A percentile compares a stretch with the other conserved stretches of the same genome.
Conservation (phyloP, 2,113 vertebrate genomes). For the Marcusenius ussheri region DNA sequence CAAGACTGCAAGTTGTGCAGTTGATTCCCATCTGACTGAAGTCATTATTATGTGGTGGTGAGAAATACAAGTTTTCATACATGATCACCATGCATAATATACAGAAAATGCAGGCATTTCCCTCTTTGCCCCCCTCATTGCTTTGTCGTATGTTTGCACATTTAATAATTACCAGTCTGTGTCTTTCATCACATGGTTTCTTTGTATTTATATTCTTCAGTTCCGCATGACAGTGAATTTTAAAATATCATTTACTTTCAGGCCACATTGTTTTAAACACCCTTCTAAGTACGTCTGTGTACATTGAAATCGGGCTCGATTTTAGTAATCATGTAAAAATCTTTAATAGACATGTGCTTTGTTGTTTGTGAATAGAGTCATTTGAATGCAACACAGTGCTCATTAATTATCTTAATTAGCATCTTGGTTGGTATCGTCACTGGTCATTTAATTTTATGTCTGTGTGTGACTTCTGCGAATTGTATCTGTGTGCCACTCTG, state of each 20-base stretch:
- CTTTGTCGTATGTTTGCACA: neutral
- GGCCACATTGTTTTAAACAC: neutral
- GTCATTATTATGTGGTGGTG: slow-evolving; percentile 1
- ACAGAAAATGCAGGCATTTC: neutral
- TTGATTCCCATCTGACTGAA: neutral
- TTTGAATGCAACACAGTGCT: neutral
- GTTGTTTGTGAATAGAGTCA: neutral
- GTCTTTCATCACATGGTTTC: neutral
- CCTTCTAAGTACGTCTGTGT: neutral
- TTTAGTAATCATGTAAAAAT: neutral
- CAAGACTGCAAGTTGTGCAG: neutral
- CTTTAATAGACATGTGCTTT: neutral
- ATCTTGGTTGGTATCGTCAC: neutral
- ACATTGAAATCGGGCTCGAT: neutral
- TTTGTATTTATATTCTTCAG: neutral
- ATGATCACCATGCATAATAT: neutral
- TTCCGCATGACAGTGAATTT: neutral
- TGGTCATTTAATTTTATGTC: slow-evolving; percentile 4
- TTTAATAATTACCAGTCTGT: neutral
- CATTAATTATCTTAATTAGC: neutral
- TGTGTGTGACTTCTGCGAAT: neutral
- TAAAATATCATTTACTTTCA: neutral
- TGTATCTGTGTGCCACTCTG: neutral
- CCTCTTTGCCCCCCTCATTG: neutral
- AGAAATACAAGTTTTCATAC: neutral